phyloP scores from a whole-genome alignment of 2,113 vertebrate genomes.

The Zeus faber region DNA sequence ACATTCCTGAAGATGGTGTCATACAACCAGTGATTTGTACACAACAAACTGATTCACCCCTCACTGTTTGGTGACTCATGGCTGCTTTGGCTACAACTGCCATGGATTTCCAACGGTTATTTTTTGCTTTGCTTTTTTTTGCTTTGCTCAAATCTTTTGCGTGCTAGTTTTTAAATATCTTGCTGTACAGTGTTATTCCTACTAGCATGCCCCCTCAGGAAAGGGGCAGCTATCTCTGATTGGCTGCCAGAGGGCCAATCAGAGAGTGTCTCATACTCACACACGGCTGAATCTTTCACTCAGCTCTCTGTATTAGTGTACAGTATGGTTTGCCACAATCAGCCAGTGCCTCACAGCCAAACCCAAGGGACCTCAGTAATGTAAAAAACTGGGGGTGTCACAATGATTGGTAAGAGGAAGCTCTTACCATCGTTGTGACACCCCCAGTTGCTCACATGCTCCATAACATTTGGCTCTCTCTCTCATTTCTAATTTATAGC shows the following conservation, averaged over 20 bases:
- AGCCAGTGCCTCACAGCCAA: conserved; percentile 44
- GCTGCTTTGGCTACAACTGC: not conserved
- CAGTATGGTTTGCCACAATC: conserved; percentile 25
- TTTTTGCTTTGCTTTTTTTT: too few relatives aligned
- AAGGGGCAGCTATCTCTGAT: conserved; percentile 15
- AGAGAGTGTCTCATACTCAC: conserved; percentile 7
- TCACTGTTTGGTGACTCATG: not conserved
- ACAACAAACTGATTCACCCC: conserved; percentile 35
- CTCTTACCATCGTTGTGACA: conserved; percentile 30
- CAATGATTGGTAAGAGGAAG: too few relatives aligned
- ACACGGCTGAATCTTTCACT: conserved; percentile 18
- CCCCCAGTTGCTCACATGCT: conserved; percentile 21
- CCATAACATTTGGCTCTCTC: conserved; percentile 19
- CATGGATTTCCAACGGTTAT: too few relatives aligned
- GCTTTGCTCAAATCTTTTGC: not conserved
- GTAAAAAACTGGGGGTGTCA: conserved; percentile 46
- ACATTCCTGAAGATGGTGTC: conserved; percentile 54
- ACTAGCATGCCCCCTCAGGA: conserved; percentile 12
- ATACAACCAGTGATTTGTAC: conserved; percentile 44
- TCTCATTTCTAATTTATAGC: conserved; percentile 28
- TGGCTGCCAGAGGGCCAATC: too few relatives aligned
- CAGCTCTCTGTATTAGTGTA: conserved; percentile 2
- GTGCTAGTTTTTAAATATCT: conserved; percentile 6
- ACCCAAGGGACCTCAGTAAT: conserved; percentile 46
- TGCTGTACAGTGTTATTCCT: not conserved